Base-by-base conservation (phyloP, 1,140 invertebrate genomes). In the Cydia strobilella region DNA sequence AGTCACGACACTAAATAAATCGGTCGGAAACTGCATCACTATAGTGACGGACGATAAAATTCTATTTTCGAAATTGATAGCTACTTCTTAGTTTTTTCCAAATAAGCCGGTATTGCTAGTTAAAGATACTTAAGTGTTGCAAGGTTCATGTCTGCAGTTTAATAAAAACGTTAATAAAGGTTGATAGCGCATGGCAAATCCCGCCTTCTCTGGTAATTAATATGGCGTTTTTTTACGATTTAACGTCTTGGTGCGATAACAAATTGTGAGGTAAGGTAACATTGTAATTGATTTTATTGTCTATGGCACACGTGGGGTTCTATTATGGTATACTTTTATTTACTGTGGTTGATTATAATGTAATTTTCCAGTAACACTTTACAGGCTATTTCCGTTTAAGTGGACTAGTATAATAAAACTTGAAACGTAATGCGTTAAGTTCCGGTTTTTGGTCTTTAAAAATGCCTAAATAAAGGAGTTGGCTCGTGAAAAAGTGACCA, bases 241-340 rank as follows among this genome's bases (percentile, higher is more conserved):
- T 74, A 66, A 23, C 18, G 62, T 45, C 35, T n/a, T 35, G 62
- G 54, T 1, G 51, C 66, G 48, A 59, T 77, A 74, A 77, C 76
- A 77, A 76, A 77, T 77, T 77, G 76, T 74, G 73, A 54, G 63
- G 65, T 48, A 39, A 62, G 42, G 27, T 42, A 69, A 74, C 13
- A 59, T 66, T 74, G 76, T 77, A 77, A 77, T 77, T 77, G 73
- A 39, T 73, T 75, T 75, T 75, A 75, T 75, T 65, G 74, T 75
- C 25, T 75, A 35, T 59, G 45, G 23, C 48, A 25, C 25, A 45
- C 66, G 74, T 39, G 63, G 63, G 12, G 12, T 31, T 65, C 20
- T 54, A 54, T 54, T 54, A 54, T 63, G 10, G 23, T 63, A 25
- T 54, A 18, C 27, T 25, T 63, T 63, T 25, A 63, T 10, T 63